Percentiles rank a stretch among this genome's conserved stretches.
Evolutionary conservation across 1,140 invertebrate species (phyloP).

Genomic region (Lerema accius): DNA sequence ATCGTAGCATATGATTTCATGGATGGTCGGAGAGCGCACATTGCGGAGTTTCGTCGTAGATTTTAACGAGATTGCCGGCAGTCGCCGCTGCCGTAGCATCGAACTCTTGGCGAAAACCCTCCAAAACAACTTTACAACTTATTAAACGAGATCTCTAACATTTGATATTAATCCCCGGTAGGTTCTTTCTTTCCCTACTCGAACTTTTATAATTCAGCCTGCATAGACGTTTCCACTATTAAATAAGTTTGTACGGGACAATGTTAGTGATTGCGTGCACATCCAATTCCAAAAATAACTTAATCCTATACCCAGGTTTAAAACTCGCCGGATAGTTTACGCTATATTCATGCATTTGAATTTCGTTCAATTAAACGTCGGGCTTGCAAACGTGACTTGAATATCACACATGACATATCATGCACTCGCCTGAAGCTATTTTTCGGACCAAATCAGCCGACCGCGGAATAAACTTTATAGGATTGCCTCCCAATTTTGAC

Average conservation of each 20-base stretch:
- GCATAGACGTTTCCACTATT: neutral
- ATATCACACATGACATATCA: constrained; percentile 31
- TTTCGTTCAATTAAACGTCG: constrained; percentile 32
- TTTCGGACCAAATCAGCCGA: constrained; percentile 41
- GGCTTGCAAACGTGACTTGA: constrained; percentile 23
- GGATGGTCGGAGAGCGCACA: constrained; percentile 53
- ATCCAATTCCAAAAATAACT: constrained; percentile 11
- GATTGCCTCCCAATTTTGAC: constrained; percentile 35
- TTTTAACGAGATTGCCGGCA: constrained; percentile 78
- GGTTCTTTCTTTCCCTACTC: constrained; percentile 43
- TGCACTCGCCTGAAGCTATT: constrained; percentile 35
- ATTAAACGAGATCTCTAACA: constrained; percentile 63
- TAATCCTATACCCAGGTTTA: neutral
- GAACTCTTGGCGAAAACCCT: constrained; percentile 62
- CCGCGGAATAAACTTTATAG: constrained; percentile 44
- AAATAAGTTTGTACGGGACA: neutral
- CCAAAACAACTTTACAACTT: constrained; percentile 72
- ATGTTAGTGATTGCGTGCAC: constrained; percentile 1
- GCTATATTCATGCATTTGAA: constrained; percentile 26
- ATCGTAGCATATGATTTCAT: constrained; percentile 55
- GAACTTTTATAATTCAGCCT: constrained; percentile 8
- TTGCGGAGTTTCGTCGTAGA: constrained; percentile 66
- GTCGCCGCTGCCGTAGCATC: constrained; percentile 54
- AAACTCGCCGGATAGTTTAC: constrained; percentile 13
- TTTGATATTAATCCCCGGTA: constrained; percentile 57